Percentiles rank a stretch among this genome's conserved stretches.
phyloP scores from a whole-genome alignment of 2,797 vertebrate genomes.

The Psittacula echo region DNA sequence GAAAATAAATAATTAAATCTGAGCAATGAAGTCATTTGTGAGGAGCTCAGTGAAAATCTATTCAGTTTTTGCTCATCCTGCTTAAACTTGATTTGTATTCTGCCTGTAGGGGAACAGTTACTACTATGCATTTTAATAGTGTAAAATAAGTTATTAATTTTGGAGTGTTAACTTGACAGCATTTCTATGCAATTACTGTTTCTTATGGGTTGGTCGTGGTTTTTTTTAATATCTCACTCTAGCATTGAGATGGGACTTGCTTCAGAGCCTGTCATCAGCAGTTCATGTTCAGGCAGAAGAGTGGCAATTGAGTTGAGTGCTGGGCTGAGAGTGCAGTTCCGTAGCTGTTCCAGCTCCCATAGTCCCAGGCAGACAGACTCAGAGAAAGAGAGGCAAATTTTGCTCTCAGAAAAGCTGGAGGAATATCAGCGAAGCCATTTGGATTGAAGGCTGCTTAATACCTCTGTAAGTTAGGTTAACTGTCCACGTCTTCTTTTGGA shows the following conservation, averaged over 20 bases:
- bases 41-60: neutral
- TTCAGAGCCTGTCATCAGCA: neutral
- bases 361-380: neutral
- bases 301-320: neutral
- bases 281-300: neutral
- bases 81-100: conserved; percentile 26
- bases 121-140: conserved; percentile 14
- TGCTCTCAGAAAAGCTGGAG: neutral
- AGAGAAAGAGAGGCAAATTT: neutral
- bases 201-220: neutral
- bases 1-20: neutral
- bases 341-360: neutral
- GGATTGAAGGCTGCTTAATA: neutral
- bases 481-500: neutral
- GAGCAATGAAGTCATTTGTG: neutral
- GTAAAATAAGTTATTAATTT: conserved; percentile 37
- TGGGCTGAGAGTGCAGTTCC: neutral
- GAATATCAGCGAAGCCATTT: neutral
- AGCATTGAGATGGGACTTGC: neutral
- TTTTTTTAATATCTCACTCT: neutral
- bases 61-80: neutral
- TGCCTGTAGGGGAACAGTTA: neutral
- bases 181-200: neutral
- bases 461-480: neutral
- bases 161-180: neutral